Conservation (phyloP, 2,797 vertebrate species). For the Anisognathus igniventris region DNA sequence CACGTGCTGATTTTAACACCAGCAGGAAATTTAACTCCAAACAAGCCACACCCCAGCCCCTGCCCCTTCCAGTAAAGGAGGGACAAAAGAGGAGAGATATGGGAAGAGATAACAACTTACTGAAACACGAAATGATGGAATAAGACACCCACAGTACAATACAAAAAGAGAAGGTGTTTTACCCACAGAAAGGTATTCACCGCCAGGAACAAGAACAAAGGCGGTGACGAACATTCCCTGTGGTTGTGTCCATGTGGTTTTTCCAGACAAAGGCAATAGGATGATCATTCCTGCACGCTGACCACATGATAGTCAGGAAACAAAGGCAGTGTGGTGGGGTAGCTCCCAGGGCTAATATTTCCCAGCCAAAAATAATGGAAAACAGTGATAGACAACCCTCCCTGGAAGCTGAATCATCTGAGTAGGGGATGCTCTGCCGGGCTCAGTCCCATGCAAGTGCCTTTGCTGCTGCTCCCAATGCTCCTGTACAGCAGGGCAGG, state of each 20-base stretch:
- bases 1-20: neutral
- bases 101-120: neutral
- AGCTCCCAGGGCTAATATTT: neutral
- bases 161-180: neutral
- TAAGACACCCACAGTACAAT: neutral
- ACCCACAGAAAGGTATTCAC: neutral
- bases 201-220: neutral
- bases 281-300: accelerated
- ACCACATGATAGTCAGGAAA: neutral
- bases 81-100: neutral
- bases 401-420: neutral
- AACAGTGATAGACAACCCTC: neutral
- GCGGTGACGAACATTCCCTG: accelerated
- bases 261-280: neutral
- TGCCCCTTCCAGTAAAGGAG: neutral
- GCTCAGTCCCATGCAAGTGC: neutral
- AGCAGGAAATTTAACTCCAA: neutral
- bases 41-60: neutral
- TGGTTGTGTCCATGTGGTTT: accelerated
- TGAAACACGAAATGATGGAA: neutral
- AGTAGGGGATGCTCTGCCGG: accelerated
- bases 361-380: neutral
- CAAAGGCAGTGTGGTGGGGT: neutral
- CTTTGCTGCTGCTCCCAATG: accelerated
- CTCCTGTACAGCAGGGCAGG: neutral